Evolutionary conservation across 2,797 vertebrate genomes (phyloP), one percentile per base, ranked within the genome.

Genomic region (Myoxocephalus aenaeus): DNA sequence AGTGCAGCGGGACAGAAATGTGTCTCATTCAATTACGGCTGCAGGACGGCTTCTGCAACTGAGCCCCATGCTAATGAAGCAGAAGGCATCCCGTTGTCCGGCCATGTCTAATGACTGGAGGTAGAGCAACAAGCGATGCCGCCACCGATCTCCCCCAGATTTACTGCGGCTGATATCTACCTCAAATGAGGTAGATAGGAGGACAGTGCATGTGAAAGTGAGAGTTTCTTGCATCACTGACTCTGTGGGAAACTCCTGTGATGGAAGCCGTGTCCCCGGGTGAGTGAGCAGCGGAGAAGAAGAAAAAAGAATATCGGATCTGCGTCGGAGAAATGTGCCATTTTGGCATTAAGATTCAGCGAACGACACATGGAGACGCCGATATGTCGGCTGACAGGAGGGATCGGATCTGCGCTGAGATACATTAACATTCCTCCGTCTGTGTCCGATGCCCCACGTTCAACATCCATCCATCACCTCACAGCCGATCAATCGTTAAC

Each of bases 61-160:
- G 20, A 80, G 48, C 65, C 61, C 32, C 63, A 25, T 40, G 70
- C 40, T 82, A 71, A 82, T 85, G 70, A 79, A 79, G 62, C 79
- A 79, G 53, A 71, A 63, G 66, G 65, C 56, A 1, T 66, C 67
- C 34, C 50, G 65, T 4, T 34, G 71, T 72, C 71, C 29, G 27
- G 14, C 7, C 29, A 14, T 51, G 67, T 70, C 65, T 78, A 76
- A 78, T 84, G 76, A 83, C 34, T 40, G 46, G 12, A 83, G 65
- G 57, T 10, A 67, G 62, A 66, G 73, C 50, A 72, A 77, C 10
- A 53, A 44, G 34, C 44, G 3, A 51, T 3, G 32, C 51, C 51
- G 14, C 46, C 18, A 9, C 9, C 50, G 18, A 56, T 71, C 27
- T 27, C 32, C 12, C 6, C 25, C 38, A 51, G 22, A 42, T 54